Percentiles rank a stretch among this genome's conserved stretches.
These are phyloP conservation scores for Odocoileus hemionus DNA, from an alignment of 2,113 vertebrate species.

Conservation along the genomic window DNA sequence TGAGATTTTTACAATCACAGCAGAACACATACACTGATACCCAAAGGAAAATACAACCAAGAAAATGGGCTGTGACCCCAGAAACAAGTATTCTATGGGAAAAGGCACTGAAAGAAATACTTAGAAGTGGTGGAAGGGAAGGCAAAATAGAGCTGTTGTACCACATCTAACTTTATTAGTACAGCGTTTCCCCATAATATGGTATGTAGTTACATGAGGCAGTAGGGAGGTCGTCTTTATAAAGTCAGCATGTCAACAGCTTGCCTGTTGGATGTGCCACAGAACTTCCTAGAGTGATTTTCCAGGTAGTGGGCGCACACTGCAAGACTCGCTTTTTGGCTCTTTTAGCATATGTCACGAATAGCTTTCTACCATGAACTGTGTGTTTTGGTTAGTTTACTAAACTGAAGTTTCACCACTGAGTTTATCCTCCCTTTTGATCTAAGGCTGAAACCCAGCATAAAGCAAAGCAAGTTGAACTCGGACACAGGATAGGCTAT, in stretches of 20 bases:
- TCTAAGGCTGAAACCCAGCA: not conserved
- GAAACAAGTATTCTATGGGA: not conserved
- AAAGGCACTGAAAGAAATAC: not conserved
- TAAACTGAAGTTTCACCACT: not conserved
- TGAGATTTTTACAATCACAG: not conserved
- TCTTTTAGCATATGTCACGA: not conserved
- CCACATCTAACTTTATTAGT: not conserved
- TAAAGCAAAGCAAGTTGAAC: not conserved
- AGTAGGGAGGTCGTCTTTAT: not conserved
- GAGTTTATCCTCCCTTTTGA: not conserved
- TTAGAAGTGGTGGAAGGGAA: not conserved
- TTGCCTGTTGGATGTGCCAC: not conserved
- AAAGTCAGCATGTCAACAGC: not conserved
- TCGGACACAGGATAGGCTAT: not conserved
- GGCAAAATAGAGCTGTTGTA: not conserved
- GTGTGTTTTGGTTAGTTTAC: not conserved
- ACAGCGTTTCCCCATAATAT: not conserved
- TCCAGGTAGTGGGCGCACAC: not conserved
- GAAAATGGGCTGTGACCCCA: not conserved
- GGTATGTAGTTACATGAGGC: not conserved
- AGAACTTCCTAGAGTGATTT: not conserved
- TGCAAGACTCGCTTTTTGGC: not conserved
- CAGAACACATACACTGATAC: not conserved
- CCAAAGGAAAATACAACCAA: not conserved
- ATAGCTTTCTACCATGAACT: not conserved